These are phyloP conservation scores for Calliphora vicina DNA, from an alignment of 1,140 invertebrate species.

Conservation along the genomic window DNA sequence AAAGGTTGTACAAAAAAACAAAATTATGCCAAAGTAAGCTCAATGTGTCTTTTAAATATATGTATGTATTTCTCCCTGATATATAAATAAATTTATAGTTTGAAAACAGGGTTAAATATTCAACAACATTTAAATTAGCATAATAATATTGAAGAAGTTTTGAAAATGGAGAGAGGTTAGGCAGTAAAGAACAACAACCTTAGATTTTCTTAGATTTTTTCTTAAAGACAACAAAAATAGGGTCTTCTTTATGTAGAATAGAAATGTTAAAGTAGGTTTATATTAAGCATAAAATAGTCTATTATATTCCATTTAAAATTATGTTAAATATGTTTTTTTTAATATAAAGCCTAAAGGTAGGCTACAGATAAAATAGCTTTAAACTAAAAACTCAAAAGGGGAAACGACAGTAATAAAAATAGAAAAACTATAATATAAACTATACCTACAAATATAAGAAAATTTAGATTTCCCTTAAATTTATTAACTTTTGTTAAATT, in stretches of 20 bases:
- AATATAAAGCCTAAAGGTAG: neutral
- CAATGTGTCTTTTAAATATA: neutral
- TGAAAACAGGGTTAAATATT: neutral
- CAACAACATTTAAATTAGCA: slow-evolving; percentile 13
- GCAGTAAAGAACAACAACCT: neutral
- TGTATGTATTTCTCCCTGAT: neutral
- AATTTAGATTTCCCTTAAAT: no score
- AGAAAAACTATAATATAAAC: no score
- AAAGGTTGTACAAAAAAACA: neutral
- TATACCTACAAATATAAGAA: no score
- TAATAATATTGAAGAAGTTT: neutral
- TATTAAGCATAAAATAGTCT: neutral
- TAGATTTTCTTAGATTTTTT: neutral
- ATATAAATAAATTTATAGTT: neutral
- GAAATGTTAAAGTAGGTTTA: neutral
- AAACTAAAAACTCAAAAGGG: no score
- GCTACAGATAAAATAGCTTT: neutral
- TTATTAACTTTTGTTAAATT: no score
- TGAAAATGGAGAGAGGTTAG: neutral
- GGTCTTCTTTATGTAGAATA: neutral
- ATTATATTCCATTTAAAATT: neutral
- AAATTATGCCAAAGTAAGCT: neutral
- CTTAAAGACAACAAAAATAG: no score
- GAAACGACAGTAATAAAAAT: no score
- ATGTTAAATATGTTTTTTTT: neutral